A percentile compares a stretch with the other conserved stretches of the same genome.
These are phyloP conservation scores for Theocolax elegans DNA, from an alignment of 1,140 invertebrate genomes.

Conservation along the genomic window DNA sequence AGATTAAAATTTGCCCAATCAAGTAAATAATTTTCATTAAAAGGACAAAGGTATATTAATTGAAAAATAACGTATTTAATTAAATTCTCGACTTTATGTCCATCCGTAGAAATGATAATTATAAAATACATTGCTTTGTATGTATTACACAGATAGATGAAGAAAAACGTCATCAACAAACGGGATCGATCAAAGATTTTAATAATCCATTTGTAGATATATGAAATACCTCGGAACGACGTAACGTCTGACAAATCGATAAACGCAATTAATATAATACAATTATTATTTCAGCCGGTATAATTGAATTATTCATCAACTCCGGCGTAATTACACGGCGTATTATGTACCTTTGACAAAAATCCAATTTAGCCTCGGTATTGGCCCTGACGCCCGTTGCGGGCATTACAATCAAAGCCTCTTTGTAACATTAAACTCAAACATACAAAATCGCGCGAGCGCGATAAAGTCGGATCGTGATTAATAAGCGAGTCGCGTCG, in stretches of 20 bases:
- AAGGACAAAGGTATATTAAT: too few relatives aligned
- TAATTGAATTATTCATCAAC: constrained; percentile 28
- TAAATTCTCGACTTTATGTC: too few relatives aligned
- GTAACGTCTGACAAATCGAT: constrained; percentile 3
- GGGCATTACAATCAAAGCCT: not conserved
- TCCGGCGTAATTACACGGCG: constrained; percentile 6
- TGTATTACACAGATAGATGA: too few relatives aligned
- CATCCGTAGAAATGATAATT: too few relatives aligned
- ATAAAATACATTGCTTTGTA: too few relatives aligned
- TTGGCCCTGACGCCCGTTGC: not conserved
- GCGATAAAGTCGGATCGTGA: not conserved
- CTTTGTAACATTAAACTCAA: not conserved
- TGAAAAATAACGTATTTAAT: too few relatives aligned
- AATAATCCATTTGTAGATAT: too few relatives aligned
- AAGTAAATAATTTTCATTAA: too few relatives aligned
- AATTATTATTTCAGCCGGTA: not conserved
- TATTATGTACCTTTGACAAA: not conserved
- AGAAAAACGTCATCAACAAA: too few relatives aligned
- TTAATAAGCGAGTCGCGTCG: not conserved
- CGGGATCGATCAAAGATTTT: too few relatives aligned
- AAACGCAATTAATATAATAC: constrained; percentile 24
- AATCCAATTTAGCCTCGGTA: constrained; percentile 12
- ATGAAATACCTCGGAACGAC: too few relatives aligned
- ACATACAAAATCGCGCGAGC: not conserved
- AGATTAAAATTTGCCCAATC: too few relatives aligned